Conservation (phyloP, 2,888 invertebrate species). For the Thereva unica region DNA sequence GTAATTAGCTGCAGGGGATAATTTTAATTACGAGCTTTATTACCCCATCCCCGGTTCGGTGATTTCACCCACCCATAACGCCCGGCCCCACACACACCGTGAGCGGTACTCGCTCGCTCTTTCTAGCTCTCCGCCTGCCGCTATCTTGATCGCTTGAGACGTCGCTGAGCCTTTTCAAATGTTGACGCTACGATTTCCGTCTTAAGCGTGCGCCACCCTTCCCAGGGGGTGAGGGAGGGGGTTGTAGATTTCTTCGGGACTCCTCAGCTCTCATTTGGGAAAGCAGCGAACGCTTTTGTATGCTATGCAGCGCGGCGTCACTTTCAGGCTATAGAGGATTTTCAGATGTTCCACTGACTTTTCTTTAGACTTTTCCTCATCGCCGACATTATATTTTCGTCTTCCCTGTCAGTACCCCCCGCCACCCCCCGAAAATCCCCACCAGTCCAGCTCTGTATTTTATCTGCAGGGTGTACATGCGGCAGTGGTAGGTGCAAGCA, state of each 20-base stretch:
- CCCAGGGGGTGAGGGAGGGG: not conserved
- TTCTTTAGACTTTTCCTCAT: constrained; percentile 35
- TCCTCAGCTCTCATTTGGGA: constrained; percentile 12
- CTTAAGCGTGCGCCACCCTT: constrained; percentile 20
- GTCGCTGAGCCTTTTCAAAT: constrained; percentile 39
- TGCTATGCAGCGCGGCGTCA: constrained; percentile 26
- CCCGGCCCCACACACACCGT: constrained; percentile 40
- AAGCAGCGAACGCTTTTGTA: constrained; percentile 30
- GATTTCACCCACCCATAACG: constrained; percentile 22
- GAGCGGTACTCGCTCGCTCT: constrained; percentile 38
- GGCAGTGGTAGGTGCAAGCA: constrained; percentile 20
- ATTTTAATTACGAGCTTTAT: constrained; percentile 47
- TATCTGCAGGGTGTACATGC: constrained; percentile 22
- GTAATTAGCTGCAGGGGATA: constrained; percentile 47
- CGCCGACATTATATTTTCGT: constrained; percentile 20
- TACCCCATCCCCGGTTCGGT: constrained; percentile 39
- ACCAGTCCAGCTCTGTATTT: not conserved
- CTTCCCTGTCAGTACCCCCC: constrained; percentile 11
- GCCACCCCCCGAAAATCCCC: constrained; percentile 17
- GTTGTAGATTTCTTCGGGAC: constrained; percentile 22
- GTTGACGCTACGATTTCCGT: constrained; percentile 32
- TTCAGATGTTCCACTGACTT: constrained; percentile 32
- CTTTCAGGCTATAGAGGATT: constrained; percentile 29
- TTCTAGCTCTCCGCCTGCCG: constrained; percentile 17
- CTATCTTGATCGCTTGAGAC: constrained; percentile 33